Conservation (phyloP, 1,140 invertebrate genomes). For the Stegodyphus mimosarum region DNA sequence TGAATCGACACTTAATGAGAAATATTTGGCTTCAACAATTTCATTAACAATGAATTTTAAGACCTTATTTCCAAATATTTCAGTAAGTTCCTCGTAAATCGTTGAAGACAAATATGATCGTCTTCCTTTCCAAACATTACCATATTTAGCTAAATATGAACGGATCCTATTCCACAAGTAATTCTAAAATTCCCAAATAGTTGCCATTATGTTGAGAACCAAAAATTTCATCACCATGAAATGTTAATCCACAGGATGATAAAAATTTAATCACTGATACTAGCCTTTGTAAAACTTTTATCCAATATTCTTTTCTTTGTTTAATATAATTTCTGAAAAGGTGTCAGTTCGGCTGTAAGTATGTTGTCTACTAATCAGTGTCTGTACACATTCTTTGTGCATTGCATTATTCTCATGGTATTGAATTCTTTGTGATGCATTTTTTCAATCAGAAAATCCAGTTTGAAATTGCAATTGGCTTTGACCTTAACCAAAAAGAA, state of each 20-base stretch:
- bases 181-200: no score
- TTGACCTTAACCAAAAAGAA: no score
- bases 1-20: neutral
- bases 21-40: neutral
- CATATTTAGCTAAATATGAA: neutral
- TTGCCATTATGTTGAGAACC: neutral
- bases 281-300: neutral
- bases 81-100: constrained; percentile 5
- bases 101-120: constrained; percentile 12
- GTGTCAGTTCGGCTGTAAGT: no score
- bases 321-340: no score
- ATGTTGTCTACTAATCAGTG: no score
- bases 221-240: neutral
- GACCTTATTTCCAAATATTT: constrained; percentile 15
- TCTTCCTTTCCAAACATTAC: neutral
- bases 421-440: no score
- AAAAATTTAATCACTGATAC: neutral
- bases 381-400: no score
- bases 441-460: no score
- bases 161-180: neutral
- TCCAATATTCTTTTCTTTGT: neutral
- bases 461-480: no score
- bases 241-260: neutral
- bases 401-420: no score
- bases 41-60: no score